Evolutionary conservation across 2,888 invertebrate genomes (phyloP).

Genomic region (Chrysina gloriosa): DNA sequence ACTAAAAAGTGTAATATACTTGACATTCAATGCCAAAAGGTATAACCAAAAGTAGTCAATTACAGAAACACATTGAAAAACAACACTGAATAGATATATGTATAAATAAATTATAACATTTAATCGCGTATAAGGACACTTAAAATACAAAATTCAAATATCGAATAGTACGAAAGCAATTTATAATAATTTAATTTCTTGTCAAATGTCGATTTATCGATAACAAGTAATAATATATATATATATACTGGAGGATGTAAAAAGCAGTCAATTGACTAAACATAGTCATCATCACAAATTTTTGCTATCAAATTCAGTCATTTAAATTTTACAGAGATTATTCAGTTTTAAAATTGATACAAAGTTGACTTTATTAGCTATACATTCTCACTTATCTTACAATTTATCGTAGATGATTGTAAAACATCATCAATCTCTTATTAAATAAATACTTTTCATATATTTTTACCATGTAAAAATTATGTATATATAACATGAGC

Average conservation of each 20-base stretch:
- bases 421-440: slow-evolving; percentile 35
- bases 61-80: neutral
- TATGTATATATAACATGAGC: slow-evolving; percentile 39
- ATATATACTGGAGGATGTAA: neutral
- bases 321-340: slow-evolving; percentile 20
- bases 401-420: slow-evolving; percentile 22
- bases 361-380: slow-evolving; percentile 19
- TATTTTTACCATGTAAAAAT: slow-evolving; percentile 32
- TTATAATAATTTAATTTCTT: slow-evolving; percentile 2
- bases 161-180: neutral
- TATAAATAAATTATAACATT: slow-evolving; percentile 14
- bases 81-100: neutral
- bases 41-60: too few relatives aligned
- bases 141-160: neutral
- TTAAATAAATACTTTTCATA: slow-evolving; percentile 35
- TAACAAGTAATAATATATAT: neutral
- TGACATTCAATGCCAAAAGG: too few relatives aligned
- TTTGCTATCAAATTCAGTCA: slow-evolving; percentile 33
- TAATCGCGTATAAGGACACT: slow-evolving; percentile 11
- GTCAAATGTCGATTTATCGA: neutral
- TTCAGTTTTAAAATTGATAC: slow-evolving; percentile 13
- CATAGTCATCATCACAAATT: slow-evolving; percentile 25
- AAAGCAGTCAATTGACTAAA: slow-evolving; percentile 24
- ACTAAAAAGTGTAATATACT: too few relatives aligned
- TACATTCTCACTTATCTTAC: slow-evolving; percentile 27